Evolutionary conservation across 1,140 invertebrate species (phyloP).

Genomic region (Anastrepha obliqua): DNA sequence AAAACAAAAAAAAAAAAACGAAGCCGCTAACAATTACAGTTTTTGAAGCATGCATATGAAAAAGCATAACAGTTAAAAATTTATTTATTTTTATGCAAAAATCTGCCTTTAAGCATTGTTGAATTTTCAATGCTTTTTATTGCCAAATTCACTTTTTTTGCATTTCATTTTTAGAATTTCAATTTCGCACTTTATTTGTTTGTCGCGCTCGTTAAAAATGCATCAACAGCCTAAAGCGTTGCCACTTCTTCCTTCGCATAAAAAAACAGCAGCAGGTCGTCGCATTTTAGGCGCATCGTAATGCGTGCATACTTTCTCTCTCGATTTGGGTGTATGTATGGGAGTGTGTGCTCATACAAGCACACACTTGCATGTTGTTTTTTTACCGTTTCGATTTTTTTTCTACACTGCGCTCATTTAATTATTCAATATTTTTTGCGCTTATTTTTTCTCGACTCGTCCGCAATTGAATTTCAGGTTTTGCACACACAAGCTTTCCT

Average conservation of each 20-base stretch:
- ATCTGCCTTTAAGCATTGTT: background rate
- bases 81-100: background rate
- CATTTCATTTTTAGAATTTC: slow-evolving; percentile 21
- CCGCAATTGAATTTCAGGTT: slow-evolving; percentile 41
- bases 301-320: background rate
- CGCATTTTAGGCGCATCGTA: background rate
- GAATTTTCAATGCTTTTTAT: background rate
- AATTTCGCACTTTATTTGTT: slow-evolving; percentile 28
- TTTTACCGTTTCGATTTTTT: background rate
- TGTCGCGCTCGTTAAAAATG: slow-evolving; percentile 38
- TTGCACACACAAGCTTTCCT: background rate
- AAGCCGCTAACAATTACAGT: background rate
- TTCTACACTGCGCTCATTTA: background rate
- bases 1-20: too few species aligned
- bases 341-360: background rate
- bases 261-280: background rate
- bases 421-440: slow-evolving; percentile 13
- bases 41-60: background rate
- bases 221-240: background rate
- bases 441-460: background rate
- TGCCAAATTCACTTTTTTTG: background rate
- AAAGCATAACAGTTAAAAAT: too few species aligned
- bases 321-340: background rate
- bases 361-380: background rate
- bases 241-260: background rate